Conservation (phyloP, 2,888 invertebrate species). For the Lasioglossum pauxillum region DNA sequence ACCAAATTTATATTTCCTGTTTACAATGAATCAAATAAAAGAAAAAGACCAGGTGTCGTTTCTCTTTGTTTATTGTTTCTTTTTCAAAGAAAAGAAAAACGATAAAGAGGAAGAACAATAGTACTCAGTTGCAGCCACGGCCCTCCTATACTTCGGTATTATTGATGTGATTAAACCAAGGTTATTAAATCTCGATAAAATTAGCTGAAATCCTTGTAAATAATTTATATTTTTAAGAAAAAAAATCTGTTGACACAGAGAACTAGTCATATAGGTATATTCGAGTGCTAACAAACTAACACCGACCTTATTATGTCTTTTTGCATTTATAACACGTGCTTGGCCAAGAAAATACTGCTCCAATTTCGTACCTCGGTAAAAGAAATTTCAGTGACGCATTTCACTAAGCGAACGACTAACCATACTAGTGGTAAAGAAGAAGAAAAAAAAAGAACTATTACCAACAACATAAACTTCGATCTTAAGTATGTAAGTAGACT, state of each 20-base stretch:
- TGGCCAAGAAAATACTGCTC: conserved; percentile 76
- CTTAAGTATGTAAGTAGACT: conserved; percentile 82
- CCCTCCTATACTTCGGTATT: conserved; percentile 81
- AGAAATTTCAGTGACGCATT: conserved; percentile 77
- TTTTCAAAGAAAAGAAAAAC: conserved; percentile 20
- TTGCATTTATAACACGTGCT: conserved; percentile 82
- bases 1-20: conserved; percentile 18
- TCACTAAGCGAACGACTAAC: conserved; percentile 80
- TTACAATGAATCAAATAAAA: conserved; percentile 28
- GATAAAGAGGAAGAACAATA: conserved; percentile 22
- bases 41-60: conserved; percentile 39
- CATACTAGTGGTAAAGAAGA: conserved; percentile 77
- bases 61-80: conserved; percentile 32
- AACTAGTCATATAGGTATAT: conserved; percentile 84
- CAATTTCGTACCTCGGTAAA: conserved; percentile 80
- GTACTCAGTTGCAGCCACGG: conserved; percentile 75
- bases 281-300: conserved; percentile 83
- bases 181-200: conserved; percentile 81
- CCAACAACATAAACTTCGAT: conserved; percentile 80
- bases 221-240: conserved; percentile 84
- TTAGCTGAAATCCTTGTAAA: conserved; percentile 83
- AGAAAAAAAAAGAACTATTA: conserved; percentile 67
- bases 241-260: conserved; percentile 81
- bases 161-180: conserved; percentile 83
- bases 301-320: conserved; percentile 82